Conservation (phyloP, 2,888 invertebrate genomes). For the Phalangium opilio region DNA sequence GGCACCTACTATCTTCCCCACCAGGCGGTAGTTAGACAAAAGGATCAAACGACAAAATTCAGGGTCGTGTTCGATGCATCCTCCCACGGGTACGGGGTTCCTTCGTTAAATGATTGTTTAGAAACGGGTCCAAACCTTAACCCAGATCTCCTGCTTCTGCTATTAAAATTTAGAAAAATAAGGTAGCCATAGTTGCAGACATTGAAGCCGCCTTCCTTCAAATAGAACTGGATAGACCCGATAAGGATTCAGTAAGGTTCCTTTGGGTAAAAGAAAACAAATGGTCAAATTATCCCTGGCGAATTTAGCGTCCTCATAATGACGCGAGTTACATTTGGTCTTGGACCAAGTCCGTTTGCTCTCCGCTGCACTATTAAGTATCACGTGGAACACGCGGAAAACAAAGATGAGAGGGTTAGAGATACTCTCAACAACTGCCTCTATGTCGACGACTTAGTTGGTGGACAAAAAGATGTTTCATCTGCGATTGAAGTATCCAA, state of each 20-base stretch:
- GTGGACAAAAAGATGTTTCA: neutral
- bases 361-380: neutral
- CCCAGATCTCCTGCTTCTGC: no score
- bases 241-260: slow-evolving; percentile 3
- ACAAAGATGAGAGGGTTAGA: neutral
- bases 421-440: neutral
- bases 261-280: neutral
- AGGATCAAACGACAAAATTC: slow-evolving; percentile 1
- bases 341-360: slow-evolving; percentile 2
- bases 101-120: no score
- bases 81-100: no score
- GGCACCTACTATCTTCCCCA: slow-evolving; percentile 7
- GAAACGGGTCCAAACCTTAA: no score
- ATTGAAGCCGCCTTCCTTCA: no score
- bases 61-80: slow-evolving; percentile 9
- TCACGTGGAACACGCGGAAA: slow-evolving; percentile 1
- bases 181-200: no score
- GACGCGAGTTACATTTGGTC: neutral
- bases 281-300: no score
- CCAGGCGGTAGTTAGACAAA: slow-evolving; percentile 3
- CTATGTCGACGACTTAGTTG: slow-evolving; percentile 1
- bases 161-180: no score
- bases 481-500: neutral
- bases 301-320: neutral
- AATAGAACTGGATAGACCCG: slow-evolving; percentile 1